phyloP scores from a whole-genome alignment of 1,140 invertebrate species.

The Drosophila lacteicornis region DNA sequence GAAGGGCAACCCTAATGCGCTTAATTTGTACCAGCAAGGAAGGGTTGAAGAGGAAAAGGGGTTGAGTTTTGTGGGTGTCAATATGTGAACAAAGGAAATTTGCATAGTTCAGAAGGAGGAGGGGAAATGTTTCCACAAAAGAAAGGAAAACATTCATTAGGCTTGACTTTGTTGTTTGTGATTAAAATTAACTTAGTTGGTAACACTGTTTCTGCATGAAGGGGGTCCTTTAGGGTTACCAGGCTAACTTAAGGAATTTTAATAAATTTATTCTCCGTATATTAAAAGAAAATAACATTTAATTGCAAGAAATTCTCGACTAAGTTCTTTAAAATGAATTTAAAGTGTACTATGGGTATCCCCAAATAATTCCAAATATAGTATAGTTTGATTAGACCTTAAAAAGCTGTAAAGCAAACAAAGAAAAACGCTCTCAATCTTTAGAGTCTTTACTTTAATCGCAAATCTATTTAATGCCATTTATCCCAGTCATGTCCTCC shows the following conservation, averaged over 20 bases:
- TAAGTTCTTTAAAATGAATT: too few species aligned
- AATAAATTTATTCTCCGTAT: too few species aligned
- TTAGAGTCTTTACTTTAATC: constrained; percentile 4
- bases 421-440: background rate
- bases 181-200: constrained; percentile 30
- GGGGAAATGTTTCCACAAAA: background rate
- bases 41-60: constrained; percentile 32
- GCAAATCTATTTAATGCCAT: constrained; percentile 7
- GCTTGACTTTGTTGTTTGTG: constrained; percentile 29
- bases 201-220: background rate
- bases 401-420: background rate
- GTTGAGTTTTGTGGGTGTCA: constrained; percentile 34
- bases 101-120: constrained; percentile 33
- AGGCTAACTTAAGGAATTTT: too few species aligned
- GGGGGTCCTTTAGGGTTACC: too few species aligned
- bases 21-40: constrained; percentile 42
- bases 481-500: constrained; percentile 1
- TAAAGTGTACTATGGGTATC: too few species aligned
- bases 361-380: background rate
- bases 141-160: constrained; percentile 51
- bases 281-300: too few species aligned
- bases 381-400: background rate
- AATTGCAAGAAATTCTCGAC: too few species aligned
- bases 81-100: constrained; percentile 59
- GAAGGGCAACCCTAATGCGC: background rate